Evolutionary conservation across 2,888 invertebrate species (phyloP).

Genomic region (Germaria angustata): DNA sequence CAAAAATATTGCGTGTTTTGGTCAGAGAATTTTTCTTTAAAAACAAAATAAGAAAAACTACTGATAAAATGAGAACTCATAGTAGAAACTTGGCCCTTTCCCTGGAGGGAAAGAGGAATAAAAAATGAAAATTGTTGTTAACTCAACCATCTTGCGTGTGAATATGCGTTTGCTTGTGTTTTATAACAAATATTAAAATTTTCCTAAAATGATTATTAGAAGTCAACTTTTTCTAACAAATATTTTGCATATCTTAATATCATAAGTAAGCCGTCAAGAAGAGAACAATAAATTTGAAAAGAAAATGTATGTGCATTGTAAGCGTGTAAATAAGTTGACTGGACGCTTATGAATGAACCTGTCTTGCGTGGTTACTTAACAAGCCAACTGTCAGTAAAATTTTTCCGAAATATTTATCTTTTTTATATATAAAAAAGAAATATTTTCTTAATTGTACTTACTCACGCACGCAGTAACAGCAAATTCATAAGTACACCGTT

Average conservation of each 20-base stretch:
- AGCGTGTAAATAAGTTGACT: not conserved
- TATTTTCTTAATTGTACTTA: slow-evolving; percentile 32
- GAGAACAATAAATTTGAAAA: not conserved
- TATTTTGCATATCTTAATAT: slow-evolving; percentile 42
- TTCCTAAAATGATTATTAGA: not conserved
- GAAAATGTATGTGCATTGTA: not conserved
- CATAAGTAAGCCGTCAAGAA: not conserved
- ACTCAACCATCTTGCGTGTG: not conserved
- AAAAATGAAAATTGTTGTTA: not conserved
- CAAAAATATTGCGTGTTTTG: slow-evolving; percentile 35
- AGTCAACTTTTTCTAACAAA: not conserved
- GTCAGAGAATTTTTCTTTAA: not conserved
- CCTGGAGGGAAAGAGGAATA: not conserved
- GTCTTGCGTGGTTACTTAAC: not conserved
- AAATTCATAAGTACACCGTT: slow-evolving; percentile 11
- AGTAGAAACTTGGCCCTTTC: not conserved
- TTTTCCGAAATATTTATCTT: slow-evolving; percentile 44
- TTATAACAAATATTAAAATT: slow-evolving; percentile 11
- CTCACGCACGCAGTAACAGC: slow-evolving; percentile 47
- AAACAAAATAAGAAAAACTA: slow-evolving; percentile 2
- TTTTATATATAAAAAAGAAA: slow-evolving; percentile 2
- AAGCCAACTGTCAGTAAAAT: slow-evolving; percentile 40
- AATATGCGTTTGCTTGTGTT: not conserved
- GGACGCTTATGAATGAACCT: slow-evolving; percentile 13
- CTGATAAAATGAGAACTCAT: slow-evolving; percentile 13